phyloP scores from a whole-genome alignment of 2,113 vertebrate genomes.

The Hepsetus odoe region DNA sequence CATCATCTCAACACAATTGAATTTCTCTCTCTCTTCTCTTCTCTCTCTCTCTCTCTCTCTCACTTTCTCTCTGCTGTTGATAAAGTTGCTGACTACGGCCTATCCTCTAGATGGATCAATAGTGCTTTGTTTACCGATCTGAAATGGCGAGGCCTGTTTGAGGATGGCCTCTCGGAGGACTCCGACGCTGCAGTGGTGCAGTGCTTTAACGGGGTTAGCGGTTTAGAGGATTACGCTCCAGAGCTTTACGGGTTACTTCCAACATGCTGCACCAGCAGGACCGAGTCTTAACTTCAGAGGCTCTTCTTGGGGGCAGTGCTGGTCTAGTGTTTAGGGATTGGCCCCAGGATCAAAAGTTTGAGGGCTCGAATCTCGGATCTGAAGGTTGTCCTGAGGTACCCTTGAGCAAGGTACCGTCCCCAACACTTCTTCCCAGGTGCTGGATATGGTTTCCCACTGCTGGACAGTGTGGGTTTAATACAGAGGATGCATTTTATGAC shows the following conservation, averaged over 20 bases:
- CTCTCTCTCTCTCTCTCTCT: conserved; percentile 58
- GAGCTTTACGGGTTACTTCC: background rate
- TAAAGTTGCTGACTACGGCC: conserved; percentile 80
- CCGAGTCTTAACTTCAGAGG: background rate
- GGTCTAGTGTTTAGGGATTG: no score
- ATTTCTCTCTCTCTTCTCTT: conserved; percentile 60
- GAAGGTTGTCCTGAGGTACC: no score
- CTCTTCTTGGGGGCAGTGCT: no score
- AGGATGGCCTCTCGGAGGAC: conserved; percentile 68
- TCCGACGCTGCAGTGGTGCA: conserved; percentile 30
- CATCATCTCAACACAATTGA: conserved; percentile 78
- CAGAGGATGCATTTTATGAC: no score
- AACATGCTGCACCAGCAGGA: background rate
- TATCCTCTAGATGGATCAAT: conserved; percentile 73
- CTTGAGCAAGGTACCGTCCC: no score
- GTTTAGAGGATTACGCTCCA: background rate
- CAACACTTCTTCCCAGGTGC: no score
- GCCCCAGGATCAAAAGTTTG: no score
- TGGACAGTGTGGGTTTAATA: no score
- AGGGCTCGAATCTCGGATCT: no score
- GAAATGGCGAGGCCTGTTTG: conserved; percentile 58
- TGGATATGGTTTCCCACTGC: no score
- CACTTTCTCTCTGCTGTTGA: conserved; percentile 62
- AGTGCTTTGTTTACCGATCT: conserved; percentile 73
- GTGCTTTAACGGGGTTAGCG: conserved; percentile 31